Evolutionary conservation across 1,140 invertebrate genomes (phyloP), one percentile per base, ranked within the genome.

Genomic region (Paraescarpia echinospica): DNA sequence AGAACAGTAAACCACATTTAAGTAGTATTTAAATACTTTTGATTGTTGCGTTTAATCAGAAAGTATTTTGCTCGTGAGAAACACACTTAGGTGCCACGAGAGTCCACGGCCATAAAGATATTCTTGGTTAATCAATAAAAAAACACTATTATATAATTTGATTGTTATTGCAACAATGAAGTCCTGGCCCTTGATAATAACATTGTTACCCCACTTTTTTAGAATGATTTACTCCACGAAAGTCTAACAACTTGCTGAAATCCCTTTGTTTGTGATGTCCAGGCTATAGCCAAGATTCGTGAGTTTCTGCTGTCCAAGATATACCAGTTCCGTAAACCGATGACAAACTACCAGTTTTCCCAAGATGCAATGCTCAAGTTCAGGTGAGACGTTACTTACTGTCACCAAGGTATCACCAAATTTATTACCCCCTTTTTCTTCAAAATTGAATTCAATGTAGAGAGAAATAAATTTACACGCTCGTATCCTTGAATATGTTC

Each of bases 311-410:
- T 99, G 18, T 98, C 99, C 94, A 99, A 99, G 95, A 99, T 99
- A 93, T 99, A 98, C 94, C 99, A 99, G 95, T 99, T 99, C 96
- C 97, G 98, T 5, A 99, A 99, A 96, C 99, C 99, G 31, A 98
- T 99, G 97, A 98, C 99, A 6, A 99, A 99, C 96, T 99, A 99
- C 96, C 99, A 99, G 96, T 98, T 99, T 92, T 98, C 99, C 51
- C 99, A 99, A 96, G 99, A 99, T 97, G 98, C 98, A 89, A 98
- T 99, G 97, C 96, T 99, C 0, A 99, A 99, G 96, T 98, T 98
- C 96, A 99, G 99, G 97, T 97, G 95, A 96, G 91, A 59, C 48
- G 8, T 51, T 6, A 41, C 22, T 27, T 31, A 77, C 27, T 77
- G 59, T 27, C 59, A 77, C 59, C 59, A 77, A 31, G 2, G 59